Evolutionary conservation across 2,888 invertebrate genomes (phyloP).

Genomic region (Diadromus collaris): DNA sequence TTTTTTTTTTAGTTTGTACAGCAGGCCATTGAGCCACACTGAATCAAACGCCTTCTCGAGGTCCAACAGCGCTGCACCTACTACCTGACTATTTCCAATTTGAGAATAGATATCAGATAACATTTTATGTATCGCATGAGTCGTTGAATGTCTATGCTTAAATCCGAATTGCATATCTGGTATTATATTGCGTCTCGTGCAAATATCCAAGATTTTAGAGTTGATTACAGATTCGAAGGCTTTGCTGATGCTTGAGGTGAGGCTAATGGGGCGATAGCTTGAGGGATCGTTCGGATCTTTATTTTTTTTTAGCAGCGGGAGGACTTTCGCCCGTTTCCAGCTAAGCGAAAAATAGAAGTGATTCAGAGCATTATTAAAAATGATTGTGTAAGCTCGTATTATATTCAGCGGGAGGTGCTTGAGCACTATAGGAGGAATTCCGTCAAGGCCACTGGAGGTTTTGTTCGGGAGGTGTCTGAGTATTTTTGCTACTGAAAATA

Average conservation of each 20-base stretch:
- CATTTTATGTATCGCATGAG: conserved; percentile 52
- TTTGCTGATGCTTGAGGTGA: conserved; percentile 49
- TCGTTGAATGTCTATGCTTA: conserved; percentile 35
- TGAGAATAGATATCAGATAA: conserved; percentile 22
- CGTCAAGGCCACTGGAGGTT: not conserved
- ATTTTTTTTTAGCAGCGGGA: not conserved
- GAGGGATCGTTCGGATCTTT: conserved; percentile 23
- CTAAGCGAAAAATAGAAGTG: not conserved
- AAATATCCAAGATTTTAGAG: not conserved
- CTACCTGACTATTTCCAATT: not conserved
- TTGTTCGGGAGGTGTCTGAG: conserved; percentile 2
- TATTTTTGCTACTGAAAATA: not conserved
- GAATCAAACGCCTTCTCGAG: too few species aligned
- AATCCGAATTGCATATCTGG: conserved; percentile 56
- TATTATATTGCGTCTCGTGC: conserved; percentile 11
- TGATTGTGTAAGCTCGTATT: not conserved
- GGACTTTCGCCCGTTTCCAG: not conserved
- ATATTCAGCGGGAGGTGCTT: not conserved
- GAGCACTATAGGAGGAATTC: not conserved
- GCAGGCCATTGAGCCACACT: conserved; percentile 47
- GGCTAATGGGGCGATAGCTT: conserved; percentile 58
- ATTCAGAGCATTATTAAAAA: not conserved
- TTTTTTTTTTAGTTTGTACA: conserved; percentile 46
- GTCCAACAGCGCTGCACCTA: conserved; percentile 52
- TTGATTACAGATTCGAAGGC: conserved; percentile 43